A percentile compares a stretch with the other conserved stretches of the same genome.
These are phyloP conservation scores for Salvelinus sp. DNA, from an alignment of 2,113 vertebrate genomes.

Conservation along the genomic window DNA sequence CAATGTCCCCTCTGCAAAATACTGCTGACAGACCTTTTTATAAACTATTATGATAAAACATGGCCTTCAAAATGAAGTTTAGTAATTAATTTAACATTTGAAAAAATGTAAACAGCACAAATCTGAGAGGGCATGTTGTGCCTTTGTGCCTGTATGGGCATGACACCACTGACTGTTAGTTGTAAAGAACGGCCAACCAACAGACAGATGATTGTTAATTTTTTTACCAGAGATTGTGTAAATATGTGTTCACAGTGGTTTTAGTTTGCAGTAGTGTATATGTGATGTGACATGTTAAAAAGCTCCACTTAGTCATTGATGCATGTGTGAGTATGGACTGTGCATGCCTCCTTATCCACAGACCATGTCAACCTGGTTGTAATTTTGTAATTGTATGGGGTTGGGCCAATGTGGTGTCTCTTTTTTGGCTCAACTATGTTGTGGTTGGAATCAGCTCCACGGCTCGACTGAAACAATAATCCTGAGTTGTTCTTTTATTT, in stretches of 20 bases:
- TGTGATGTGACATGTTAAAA: constrained; percentile 2
- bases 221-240: background rate
- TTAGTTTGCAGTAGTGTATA: background rate
- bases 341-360: constrained; percentile 7
- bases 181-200: too few relatives aligned
- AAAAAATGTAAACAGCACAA: too few relatives aligned
- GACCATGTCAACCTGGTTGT: background rate
- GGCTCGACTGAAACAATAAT: constrained; percentile 40
- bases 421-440: constrained; percentile 34
- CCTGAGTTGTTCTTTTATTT: constrained; percentile 48
- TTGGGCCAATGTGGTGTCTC: constrained; percentile 7
- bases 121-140: too few relatives aligned
- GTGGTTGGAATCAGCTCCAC: constrained; percentile 49
- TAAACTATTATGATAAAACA: too few relatives aligned
- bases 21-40: too few relatives aligned
- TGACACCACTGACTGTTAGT: too few relatives aligned
- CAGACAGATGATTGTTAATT: too few relatives aligned
- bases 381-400: constrained; percentile 12
- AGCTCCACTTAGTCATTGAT: background rate
- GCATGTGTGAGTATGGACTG: background rate
- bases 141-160: too few relatives aligned
- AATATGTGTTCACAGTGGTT: background rate
- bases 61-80: too few relatives aligned
- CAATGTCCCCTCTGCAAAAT: too few relatives aligned
- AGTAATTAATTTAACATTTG: too few relatives aligned